A percentile compares a stretch with the other conserved stretches of the same genome.
Conservation (phyloP, 2,113 vertebrate genomes). For the Heterotis niloticus region DNA sequence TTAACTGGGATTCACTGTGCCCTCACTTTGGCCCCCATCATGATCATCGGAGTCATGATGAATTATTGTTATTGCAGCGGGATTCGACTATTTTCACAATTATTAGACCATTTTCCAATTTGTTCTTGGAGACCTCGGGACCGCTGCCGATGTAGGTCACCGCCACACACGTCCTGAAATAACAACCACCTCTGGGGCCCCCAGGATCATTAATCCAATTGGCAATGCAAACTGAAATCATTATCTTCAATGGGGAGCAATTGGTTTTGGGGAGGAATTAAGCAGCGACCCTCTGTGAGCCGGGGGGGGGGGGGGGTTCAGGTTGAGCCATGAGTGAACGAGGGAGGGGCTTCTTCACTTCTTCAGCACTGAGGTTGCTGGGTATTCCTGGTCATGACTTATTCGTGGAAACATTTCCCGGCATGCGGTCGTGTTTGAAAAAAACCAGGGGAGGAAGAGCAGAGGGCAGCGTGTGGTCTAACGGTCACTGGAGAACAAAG, state of each 20-base stretch:
- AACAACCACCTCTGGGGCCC: conserved; percentile 13
- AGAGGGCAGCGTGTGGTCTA: neutral
- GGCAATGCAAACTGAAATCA: conserved; percentile 22
- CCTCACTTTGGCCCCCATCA: too few relatives aligned
- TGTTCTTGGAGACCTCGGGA: neutral
- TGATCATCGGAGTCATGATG: neutral
- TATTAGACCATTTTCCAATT: neutral
- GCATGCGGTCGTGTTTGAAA: conserved; percentile 19
- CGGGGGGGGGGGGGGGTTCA: neutral
- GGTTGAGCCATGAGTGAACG: neutral
- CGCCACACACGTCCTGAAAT: conserved; percentile 22
- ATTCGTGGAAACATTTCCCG: conserved; percentile 31
- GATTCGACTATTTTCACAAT: neutral
- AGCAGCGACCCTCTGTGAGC: neutral
- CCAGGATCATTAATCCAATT: conserved; percentile 24
- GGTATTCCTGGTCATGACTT: conserved; percentile 42
- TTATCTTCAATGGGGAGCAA: conserved; percentile 29
- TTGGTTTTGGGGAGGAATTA: neutral
- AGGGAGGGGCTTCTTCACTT: neutral
- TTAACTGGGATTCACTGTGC: neutral
- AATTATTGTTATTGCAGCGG: neutral
- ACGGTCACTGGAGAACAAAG: neutral
- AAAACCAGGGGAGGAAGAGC: neutral
- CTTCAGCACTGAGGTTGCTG: neutral
- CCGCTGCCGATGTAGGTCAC: conserved; percentile 8